Conservation (phyloP, 2,113 vertebrate genomes). For the Stictonetta naevosa region DNA sequence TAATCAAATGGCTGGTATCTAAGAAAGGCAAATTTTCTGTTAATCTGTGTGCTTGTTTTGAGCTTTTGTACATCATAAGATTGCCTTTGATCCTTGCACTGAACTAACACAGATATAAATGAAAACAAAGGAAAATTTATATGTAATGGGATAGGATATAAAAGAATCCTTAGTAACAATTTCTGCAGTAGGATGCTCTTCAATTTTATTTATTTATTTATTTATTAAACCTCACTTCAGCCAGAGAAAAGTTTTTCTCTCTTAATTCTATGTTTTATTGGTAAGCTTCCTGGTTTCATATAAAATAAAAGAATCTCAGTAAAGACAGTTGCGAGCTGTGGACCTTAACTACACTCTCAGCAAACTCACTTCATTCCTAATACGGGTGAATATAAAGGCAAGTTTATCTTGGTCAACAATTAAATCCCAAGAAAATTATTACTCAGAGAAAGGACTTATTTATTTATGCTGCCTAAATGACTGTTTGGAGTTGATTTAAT, state of each 20-base stretch:
- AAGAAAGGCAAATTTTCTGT: neutral
- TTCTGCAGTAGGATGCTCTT: neutral
- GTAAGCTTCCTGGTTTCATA: neutral
- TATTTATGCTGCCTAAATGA: neutral
- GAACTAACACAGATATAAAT: neutral
- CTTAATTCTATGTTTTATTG: neutral
- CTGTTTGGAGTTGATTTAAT: neutral
- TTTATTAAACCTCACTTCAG: neutral
- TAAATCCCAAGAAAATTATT: neutral
- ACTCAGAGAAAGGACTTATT: neutral
- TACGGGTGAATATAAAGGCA: neutral
- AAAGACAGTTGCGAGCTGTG: neutral
- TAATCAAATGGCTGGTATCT: neutral
- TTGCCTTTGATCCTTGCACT: neutral
- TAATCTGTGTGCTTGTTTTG: neutral
- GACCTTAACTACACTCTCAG: neutral
- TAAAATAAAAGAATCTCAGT: neutral
- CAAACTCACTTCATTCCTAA: neutral
- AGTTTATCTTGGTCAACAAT: neutral
- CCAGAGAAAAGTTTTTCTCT: neutral
- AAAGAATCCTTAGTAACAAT: neutral
- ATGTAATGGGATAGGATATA: neutral
- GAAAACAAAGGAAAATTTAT: neutral
- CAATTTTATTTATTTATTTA: neutral
- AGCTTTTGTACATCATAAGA: neutral